A percentile compares a stretch with the other conserved stretches of the same genome.
Evolutionary conservation across 2,113 vertebrate genomes (phyloP).

Genomic region (Notothenia coriiceps): DNA sequence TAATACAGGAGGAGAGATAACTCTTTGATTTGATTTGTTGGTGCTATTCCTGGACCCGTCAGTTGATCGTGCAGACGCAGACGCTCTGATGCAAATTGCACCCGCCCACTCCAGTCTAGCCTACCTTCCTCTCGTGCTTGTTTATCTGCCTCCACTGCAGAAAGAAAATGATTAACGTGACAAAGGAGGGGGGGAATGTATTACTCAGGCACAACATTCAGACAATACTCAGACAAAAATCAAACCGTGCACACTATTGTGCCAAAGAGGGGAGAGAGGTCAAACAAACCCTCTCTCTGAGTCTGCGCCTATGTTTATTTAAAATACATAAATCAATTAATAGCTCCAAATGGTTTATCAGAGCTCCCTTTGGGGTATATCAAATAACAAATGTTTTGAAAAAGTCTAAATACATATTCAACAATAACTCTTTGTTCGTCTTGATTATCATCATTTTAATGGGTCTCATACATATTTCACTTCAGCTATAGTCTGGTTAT

Average conservation of each 20-base stretch:
- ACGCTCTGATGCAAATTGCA: conserved; percentile 67
- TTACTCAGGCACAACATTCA: conserved; percentile 32
- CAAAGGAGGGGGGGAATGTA: conserved; percentile 36
- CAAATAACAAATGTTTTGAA: background rate
- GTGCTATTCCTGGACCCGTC: conserved; percentile 67
- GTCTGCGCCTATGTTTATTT: background rate
- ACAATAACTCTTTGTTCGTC: background rate
- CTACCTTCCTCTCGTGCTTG: conserved; percentile 58
- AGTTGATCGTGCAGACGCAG: conserved; percentile 72
- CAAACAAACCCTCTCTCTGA: conserved; percentile 9
- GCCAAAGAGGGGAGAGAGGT: conserved; percentile 22
- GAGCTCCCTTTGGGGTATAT: background rate
- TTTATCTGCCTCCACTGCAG: conserved; percentile 62
- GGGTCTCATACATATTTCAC: conserved; percentile 26
- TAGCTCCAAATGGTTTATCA: background rate
- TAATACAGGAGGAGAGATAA: conserved; percentile 10
- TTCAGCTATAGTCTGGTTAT: conserved; percentile 11
- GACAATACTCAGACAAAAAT: conserved; percentile 46
- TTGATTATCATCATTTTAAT: background rate
- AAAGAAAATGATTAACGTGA: conserved; percentile 60
- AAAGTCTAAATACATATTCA: too few species aligned
- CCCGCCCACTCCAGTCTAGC: conserved; percentile 71
- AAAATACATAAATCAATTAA: too few species aligned
- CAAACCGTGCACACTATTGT: conserved; percentile 55
- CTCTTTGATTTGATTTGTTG: conserved; percentile 62